Evolutionary conservation across 2,113 vertebrate genomes (phyloP).

Genomic region (Austrofundulus limnaeus): DNA sequence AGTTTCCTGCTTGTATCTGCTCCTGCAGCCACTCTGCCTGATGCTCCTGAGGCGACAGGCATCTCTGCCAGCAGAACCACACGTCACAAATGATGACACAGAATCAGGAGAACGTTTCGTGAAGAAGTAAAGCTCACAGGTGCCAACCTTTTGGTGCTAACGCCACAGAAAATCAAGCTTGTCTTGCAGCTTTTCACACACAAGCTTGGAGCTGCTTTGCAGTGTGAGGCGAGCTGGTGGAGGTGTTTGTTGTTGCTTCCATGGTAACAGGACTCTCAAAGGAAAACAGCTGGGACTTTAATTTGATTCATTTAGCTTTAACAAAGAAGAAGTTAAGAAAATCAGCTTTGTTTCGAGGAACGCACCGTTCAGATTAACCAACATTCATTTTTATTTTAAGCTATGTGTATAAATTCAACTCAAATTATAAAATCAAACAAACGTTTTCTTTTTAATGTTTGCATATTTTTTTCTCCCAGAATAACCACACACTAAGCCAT

Average conservation of each 20-base stretch:
- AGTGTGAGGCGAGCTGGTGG: conserved; percentile 27
- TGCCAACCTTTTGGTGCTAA: not conserved
- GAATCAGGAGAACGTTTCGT: no score
- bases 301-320: not conserved
- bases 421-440: no score
- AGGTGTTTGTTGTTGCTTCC: conserved; percentile 78
- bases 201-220: conserved; percentile 13
- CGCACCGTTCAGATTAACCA: no score
- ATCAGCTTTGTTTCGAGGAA: no score
- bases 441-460: no score
- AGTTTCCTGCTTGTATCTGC: conserved; percentile 38
- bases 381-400: no score
- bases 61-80: conserved; percentile 48
- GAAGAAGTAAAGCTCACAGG: conserved; percentile 1
- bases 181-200: conserved; percentile 6
- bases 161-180: conserved; percentile 8
- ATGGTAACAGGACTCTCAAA: conserved; percentile 58
- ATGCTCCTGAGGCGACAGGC: conserved; percentile 69
- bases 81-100: conserved; percentile 20
- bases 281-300: conserved; percentile 26
- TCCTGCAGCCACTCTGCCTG: conserved; percentile 52
- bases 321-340: no score
- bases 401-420: no score
- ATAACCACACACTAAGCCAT: no score
- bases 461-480: no score